Conservation (phyloP, 2,113 vertebrate genomes). For the Sinocyclocheilus grahami region DNA sequence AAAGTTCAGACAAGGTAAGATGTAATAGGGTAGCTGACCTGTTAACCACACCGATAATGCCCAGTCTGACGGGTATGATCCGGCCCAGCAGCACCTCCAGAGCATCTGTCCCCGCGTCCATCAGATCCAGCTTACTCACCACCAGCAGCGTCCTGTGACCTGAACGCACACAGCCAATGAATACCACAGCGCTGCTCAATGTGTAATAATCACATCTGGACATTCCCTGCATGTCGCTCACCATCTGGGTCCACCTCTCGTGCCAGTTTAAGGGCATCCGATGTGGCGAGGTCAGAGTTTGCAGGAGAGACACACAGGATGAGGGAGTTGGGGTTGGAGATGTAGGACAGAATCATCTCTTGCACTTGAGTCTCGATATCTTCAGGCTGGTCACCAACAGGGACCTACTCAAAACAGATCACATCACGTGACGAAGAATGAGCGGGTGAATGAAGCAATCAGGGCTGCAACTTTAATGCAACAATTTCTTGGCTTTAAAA, state of each 20-base stretch:
- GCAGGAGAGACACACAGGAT: conserved; percentile 80
- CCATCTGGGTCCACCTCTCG: conserved; percentile 80
- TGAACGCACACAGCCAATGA: conserved; percentile 52
- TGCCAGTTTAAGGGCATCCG: conserved; percentile 80
- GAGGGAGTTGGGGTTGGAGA: conserved; percentile 80
- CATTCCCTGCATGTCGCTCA: conserved; percentile 58
- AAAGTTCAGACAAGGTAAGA: not conserved
- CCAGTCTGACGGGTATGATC: conserved; percentile 80
- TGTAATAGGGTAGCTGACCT: conserved; percentile 66
- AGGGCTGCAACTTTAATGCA: not conserved
- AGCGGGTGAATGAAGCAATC: not conserved
- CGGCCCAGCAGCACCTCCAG: conserved; percentile 81
- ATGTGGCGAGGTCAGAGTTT: conserved; percentile 82
- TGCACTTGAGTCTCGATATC: conserved; percentile 80
- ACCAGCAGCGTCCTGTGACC: conserved; percentile 80
- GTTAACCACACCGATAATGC: conserved; percentile 83
- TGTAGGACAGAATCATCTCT: conserved; percentile 80
- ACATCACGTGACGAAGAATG: not conserved
- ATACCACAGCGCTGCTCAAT: not conserved
- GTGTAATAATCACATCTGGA: not conserved
- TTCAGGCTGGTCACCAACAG: conserved; percentile 81
- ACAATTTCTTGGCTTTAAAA: not conserved
- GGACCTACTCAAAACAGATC: conserved; percentile 67
- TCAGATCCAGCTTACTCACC: conserved; percentile 82
- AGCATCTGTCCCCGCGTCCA: conserved; percentile 82